Percentiles rank a stretch among this genome's conserved stretches.
Conservation (phyloP, 2,888 invertebrate genomes). For the Euspilapteryx auroguttella region DNA sequence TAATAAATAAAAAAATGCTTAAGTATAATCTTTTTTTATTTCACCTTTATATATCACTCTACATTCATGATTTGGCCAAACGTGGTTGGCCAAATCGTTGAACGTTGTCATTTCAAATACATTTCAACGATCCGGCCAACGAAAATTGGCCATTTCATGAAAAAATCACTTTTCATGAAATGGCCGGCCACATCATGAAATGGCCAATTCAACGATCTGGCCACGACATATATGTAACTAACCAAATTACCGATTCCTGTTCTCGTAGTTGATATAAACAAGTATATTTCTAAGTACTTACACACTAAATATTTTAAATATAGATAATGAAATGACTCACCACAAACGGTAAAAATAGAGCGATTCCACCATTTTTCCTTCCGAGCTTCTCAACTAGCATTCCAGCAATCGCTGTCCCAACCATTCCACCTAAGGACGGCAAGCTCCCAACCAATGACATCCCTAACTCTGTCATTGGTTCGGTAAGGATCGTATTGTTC, state of each 20-base stretch:
- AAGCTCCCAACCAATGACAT: constrained; percentile 58
- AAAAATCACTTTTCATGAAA: too few relatives aligned
- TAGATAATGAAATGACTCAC: constrained; percentile 15
- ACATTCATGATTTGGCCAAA: too few relatives aligned
- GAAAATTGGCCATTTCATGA: too few relatives aligned
- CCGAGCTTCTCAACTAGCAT: constrained; percentile 48
- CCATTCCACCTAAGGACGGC: constrained; percentile 55
- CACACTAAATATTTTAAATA: too few relatives aligned
- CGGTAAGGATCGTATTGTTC: constrained; percentile 12
- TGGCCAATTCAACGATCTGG: not conserved
- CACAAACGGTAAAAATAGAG: constrained; percentile 50
- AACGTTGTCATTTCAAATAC: too few relatives aligned
- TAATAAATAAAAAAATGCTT: too few relatives aligned
- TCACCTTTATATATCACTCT: too few relatives aligned
- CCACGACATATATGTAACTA: not conserved
- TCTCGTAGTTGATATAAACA: not conserved
- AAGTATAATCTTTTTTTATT: too few relatives aligned
- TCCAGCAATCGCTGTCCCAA: constrained; percentile 45
- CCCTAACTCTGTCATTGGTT: constrained; percentile 44
- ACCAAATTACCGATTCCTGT: not conserved
- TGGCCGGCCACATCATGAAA: not conserved
- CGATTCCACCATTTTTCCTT: constrained; percentile 50
- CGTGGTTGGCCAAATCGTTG: too few relatives aligned
- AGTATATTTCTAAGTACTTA: too few relatives aligned
- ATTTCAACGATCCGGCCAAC: too few relatives aligned